These are phyloP conservation scores for Dynastes maya DNA, from an alignment of 2,888 invertebrate species.

Conservation along the genomic window DNA sequence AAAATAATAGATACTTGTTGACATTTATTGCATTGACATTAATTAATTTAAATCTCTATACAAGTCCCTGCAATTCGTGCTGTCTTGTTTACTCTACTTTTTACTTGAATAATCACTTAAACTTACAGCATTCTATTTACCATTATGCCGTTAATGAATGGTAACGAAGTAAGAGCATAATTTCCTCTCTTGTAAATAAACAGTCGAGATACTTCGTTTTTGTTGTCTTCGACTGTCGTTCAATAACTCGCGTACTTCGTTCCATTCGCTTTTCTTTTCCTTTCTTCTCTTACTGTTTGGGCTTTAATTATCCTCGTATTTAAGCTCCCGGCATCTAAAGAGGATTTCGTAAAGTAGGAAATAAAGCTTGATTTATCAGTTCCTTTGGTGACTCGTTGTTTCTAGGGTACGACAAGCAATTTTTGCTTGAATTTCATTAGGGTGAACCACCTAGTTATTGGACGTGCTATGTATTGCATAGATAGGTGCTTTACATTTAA, in stretches of 20 bases:
- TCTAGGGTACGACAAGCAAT: no score
- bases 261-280: not conserved
- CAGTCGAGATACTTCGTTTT: not conserved
- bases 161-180: constrained; percentile 1
- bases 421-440: no score
- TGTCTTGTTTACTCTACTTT: not conserved
- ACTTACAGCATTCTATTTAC: not conserved
- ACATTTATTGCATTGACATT: no score
- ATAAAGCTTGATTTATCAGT: not conserved
- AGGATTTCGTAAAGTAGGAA: not conserved
- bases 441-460: no score
- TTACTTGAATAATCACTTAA: not conserved
- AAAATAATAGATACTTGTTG: no score
- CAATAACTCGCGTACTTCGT: constrained; percentile 5
- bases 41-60: not conserved
- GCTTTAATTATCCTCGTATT: not conserved
- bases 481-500: no score
- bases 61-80: not conserved
- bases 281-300: not conserved
- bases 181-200: constrained; percentile 11
- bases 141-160: not conserved
- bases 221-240: not conserved
- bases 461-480: no score
- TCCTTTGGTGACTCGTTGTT: no score
- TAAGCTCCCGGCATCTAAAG: not conserved